Evolutionary conservation across 2,797 vertebrate genomes (phyloP).

Genomic region (Buphagus erythrorhynchus): DNA sequence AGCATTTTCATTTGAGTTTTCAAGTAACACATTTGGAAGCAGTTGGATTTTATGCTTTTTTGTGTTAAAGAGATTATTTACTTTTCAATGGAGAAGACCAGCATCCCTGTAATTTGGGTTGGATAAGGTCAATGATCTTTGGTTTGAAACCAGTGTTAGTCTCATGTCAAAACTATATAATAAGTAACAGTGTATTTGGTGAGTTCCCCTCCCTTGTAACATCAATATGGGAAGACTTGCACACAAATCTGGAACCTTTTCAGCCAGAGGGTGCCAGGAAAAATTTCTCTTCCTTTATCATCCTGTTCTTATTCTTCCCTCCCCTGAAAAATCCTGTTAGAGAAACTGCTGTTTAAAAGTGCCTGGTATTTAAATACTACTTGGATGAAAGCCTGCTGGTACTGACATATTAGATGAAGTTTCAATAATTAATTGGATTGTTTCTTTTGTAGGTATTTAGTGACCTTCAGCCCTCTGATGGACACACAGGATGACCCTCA

Average conservation of each 20-base stretch:
- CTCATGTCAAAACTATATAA: neutral
- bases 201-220: neutral
- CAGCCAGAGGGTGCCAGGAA: neutral
- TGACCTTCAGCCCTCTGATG: constrained; percentile 96
- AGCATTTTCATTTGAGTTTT: neutral
- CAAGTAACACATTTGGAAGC: neutral
- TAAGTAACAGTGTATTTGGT: neutral
- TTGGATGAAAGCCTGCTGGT: neutral
- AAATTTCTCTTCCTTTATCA: neutral
- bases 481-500: constrained; percentile 98
- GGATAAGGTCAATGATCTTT: neutral
- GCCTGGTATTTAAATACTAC: neutral
- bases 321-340: neutral
- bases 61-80: neutral
- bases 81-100: neutral
- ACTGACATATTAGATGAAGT: neutral
- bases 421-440: neutral
- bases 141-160: rapidly evolving
- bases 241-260: neutral
- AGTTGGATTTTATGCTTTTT: neutral
- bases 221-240: neutral
- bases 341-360: neutral
- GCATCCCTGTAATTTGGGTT: neutral
- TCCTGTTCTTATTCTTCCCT: neutral
- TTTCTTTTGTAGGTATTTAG: constrained; percentile 86